Evolutionary conservation across 1,140 invertebrate species (phyloP).

Genomic region (Drosophila pandora): DNA sequence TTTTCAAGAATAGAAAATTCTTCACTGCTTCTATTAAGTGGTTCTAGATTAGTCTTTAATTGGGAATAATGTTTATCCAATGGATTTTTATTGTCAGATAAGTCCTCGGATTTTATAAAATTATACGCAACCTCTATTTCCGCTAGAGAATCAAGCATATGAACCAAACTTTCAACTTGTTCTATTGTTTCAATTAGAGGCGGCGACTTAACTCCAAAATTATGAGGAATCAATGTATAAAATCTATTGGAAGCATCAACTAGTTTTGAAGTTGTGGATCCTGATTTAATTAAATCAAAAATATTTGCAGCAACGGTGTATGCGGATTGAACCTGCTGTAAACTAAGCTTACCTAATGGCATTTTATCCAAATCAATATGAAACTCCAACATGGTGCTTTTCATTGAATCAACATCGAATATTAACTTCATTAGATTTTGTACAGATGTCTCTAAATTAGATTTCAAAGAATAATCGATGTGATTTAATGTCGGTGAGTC

Average conservation of each 20-base stretch:
- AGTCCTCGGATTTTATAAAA: slow-evolving; percentile 88
- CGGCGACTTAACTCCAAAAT: slow-evolving; percentile 94
- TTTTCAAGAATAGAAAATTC: slow-evolving; percentile 91
- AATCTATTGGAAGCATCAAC: slow-evolving; percentile 95
- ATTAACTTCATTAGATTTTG: slow-evolving; percentile 94
- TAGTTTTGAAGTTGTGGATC: slow-evolving; percentile 85
- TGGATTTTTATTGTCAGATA: slow-evolving; percentile 86
- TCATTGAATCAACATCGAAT: slow-evolving; percentile 97
- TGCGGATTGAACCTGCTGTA: slow-evolving; percentile 94
- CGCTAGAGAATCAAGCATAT: slow-evolving; percentile 95
- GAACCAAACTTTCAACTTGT: slow-evolving; percentile 92
- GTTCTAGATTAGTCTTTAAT: slow-evolving; percentile 92
- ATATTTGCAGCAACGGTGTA: slow-evolving; percentile 93
- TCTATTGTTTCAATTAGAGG: slow-evolving; percentile 91
- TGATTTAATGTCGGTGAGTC: slow-evolving; percentile 39
- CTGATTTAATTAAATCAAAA: slow-evolving; percentile 86
- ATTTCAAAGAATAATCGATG: slow-evolving; percentile 83
- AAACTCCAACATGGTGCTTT: slow-evolving; percentile 96
- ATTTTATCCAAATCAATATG: slow-evolving; percentile 98
- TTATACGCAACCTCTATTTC: slow-evolving; percentile 98
- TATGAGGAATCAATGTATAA: slow-evolving; percentile 97
- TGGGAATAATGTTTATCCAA: slow-evolving; percentile 96
- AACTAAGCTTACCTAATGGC: slow-evolving; percentile 98
- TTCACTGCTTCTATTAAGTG: slow-evolving; percentile 88
- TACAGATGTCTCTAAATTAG: slow-evolving; percentile 90